Conservation (phyloP, 2,888 invertebrate genomes). For the Perithous albicinctus region DNA sequence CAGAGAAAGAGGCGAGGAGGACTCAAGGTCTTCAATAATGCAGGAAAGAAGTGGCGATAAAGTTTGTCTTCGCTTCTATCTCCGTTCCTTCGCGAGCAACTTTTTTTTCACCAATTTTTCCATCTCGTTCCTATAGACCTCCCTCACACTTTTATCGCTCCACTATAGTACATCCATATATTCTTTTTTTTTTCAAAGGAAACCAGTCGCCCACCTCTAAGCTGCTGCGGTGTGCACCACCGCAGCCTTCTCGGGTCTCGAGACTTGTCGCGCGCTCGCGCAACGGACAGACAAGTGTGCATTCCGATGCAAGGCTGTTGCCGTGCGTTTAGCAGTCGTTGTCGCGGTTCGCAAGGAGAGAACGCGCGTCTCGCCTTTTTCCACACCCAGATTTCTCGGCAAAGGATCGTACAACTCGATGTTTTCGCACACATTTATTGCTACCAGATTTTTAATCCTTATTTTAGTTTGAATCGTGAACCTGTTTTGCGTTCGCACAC, state of each 20-base stretch:
- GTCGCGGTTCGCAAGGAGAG: slow-evolving; percentile 51
- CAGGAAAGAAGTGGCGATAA: slow-evolving; percentile 20
- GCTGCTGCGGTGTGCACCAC: slow-evolving; percentile 15
- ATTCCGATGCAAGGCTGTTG: slow-evolving; percentile 72
- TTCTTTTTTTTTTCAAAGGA: not conserved
- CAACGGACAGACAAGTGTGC: slow-evolving; percentile 60
- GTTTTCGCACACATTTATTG: not conserved
- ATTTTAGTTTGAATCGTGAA: not conserved
- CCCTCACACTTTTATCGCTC: slow-evolving; percentile 39
- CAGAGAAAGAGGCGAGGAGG: slow-evolving; percentile 56
- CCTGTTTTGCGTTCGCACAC: no score
- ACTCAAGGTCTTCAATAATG: slow-evolving; percentile 37
- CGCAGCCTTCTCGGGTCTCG: slow-evolving; percentile 9
- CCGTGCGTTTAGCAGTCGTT: slow-evolving; percentile 27
- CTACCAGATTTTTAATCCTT: not conserved
- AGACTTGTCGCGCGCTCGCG: slow-evolving; percentile 1
- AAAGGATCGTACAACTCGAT: not conserved
- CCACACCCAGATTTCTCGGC: slow-evolving; percentile 34
- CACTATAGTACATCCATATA: not conserved
- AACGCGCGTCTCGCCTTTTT: slow-evolving; percentile 40
- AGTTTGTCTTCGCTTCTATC: not conserved
- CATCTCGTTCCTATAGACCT: not conserved
- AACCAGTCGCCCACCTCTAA: slow-evolving; percentile 56
- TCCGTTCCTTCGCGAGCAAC: not conserved
- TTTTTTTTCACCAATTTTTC: slow-evolving; percentile 17